Evolutionary conservation across 2,113 vertebrate species (phyloP), one percentile per base, ranked within the genome.

Genomic region (Neogale vison): DNA sequence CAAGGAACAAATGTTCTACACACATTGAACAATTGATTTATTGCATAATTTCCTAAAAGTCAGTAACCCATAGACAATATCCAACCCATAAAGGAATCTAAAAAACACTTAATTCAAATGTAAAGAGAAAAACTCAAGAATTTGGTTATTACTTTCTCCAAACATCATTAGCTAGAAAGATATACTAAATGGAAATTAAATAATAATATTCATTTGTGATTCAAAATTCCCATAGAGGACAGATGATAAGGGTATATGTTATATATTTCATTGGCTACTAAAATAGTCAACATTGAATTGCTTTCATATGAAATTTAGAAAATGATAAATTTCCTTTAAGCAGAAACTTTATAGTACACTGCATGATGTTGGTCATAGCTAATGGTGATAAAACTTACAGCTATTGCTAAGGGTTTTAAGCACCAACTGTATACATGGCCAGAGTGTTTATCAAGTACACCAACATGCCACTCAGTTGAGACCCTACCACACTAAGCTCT

Each of bases 161-260:
- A 59, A 92, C 6, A 21, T 36, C 9, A 67, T 90, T 88, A 88
- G 34, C 9, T 80, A 18, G 26, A 96, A 93, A 29, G 10, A 84
- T 55, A 74, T 1, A 84, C 13, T 88, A 93, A 95, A 81, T 74
- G 7, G 14, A 94, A 95, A 92, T 94, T 82, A 86, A 88, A 93
- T 69, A 74, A 86, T 47, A 86, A 57, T 42, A 65, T 69, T 86
- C 7, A 86, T 77, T 52, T 86, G 45, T 72, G 47, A 76, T 50
- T 92, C 77, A 94, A 88, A 95, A 45, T 52, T 88, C 81, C 45
- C 79, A 69, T 14, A 85, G 4, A 82, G 23, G 26, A 90, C 34
- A 80, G 23, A 23, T 57, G 65, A 15, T 67, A 80, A 88, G 39
- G 17, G 9, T 71, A 52, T 20, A 63, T 29, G 94, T 52, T 74